phyloP scores from a whole-genome alignment of 1,140 invertebrate genomes.

The Amyelois transitella region DNA sequence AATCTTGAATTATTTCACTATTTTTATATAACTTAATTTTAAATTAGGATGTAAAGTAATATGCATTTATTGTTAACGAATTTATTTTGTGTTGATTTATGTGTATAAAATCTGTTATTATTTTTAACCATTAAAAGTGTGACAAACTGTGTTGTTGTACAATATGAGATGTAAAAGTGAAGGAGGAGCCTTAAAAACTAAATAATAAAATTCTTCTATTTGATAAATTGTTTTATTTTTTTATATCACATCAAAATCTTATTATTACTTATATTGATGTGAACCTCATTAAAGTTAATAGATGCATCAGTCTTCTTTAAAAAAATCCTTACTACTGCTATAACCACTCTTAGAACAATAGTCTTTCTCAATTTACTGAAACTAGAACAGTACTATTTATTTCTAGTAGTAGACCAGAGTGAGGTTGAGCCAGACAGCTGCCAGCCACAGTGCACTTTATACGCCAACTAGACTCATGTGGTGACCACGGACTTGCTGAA shows the following conservation, averaged over 20 bases:
- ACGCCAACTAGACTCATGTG: too few relatives aligned
- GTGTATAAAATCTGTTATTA: conserved; percentile 39
- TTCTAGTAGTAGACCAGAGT: too few relatives aligned
- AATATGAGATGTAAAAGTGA: conserved; percentile 14
- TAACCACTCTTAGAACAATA: too few relatives aligned
- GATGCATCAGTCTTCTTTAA: too few relatives aligned
- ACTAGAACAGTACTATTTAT: too few relatives aligned
- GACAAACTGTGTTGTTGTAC: conserved; percentile 19
- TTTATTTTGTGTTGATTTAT: conserved; percentile 65
- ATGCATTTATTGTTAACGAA: conserved; percentile 71
- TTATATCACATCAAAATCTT: background rate
- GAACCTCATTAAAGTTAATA: too few relatives aligned
- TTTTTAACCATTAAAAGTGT: conserved; percentile 25
- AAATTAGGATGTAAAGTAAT: conserved; percentile 29
- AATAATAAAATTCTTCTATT: conserved; percentile 19
- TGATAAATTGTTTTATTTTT: conserved; percentile 11
- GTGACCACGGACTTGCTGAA: too few relatives aligned
- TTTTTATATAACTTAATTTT: conserved; percentile 56
- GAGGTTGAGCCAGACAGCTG: too few relatives aligned
- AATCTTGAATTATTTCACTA: conserved; percentile 43
- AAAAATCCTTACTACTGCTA: too few relatives aligned
- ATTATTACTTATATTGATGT: too few relatives aligned
- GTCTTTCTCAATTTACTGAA: too few relatives aligned
- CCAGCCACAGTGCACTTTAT: too few relatives aligned
- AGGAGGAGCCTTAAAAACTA: conserved; percentile 31